Evolutionary conservation across 1,140 invertebrate genomes (phyloP).

Genomic region (Aethina tumida): DNA sequence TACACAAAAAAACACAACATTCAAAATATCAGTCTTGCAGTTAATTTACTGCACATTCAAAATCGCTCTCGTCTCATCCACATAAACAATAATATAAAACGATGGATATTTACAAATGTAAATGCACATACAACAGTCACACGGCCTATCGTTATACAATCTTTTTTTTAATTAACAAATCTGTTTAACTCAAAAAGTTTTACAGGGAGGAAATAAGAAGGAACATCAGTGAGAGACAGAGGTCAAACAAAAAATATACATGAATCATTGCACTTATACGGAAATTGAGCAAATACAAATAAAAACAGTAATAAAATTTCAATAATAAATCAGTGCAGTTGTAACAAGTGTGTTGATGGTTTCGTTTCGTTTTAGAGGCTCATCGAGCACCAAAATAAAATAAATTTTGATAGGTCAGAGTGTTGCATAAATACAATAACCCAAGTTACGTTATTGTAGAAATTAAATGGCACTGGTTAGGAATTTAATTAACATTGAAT

Average conservation of each 20-base stretch:
- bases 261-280: conserved; percentile 9
- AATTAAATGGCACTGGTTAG: conserved; percentile 1
- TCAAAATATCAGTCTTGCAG: conserved; percentile 32
- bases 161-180: too few relatives aligned
- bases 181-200: too few relatives aligned
- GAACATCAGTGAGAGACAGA: conserved; percentile 13
- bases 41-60: conserved; percentile 23
- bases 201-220: too few relatives aligned
- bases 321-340: too few relatives aligned
- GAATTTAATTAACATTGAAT: too few relatives aligned
- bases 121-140: conserved; percentile 33
- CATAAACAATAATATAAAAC: conserved; percentile 10
- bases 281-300: conserved; percentile 22
- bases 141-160: conserved; percentile 27
- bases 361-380: conserved; percentile 6
- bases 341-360: conserved; percentile 27
- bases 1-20: conserved; percentile 27
- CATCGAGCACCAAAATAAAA: conserved; percentile 12
- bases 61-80: conserved; percentile 13
- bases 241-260: conserved; percentile 6
- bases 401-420: too few relatives aligned
- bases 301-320: too few relatives aligned
- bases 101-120: conserved; percentile 26
- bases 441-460: conserved; percentile 3
- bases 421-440: too few relatives aligned